A percentile compares a stretch with the other conserved stretches of the same genome.
These are phyloP conservation scores for Megalurothrips usitatus DNA, from an alignment of 2,888 invertebrate genomes.

Conservation along the genomic window DNA sequence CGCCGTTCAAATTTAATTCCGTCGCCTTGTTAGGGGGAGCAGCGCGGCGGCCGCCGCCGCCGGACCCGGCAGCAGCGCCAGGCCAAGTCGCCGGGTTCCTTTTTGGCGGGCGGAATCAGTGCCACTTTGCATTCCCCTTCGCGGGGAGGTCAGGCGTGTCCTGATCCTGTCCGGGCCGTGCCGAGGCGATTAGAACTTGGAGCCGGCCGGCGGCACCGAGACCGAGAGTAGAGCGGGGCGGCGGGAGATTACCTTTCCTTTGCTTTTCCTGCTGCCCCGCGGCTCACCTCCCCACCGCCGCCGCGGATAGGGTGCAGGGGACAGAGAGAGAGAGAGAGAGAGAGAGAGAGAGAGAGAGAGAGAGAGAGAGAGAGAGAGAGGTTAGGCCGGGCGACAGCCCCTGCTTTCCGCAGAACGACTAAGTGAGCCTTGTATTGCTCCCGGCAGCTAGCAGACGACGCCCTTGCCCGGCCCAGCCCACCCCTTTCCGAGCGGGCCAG, in stretches of 20 bases:
- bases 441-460: neutral
- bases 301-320: neutral
- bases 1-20: neutral
- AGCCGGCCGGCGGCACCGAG: too few relatives aligned
- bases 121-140: too few relatives aligned
- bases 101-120: too few relatives aligned
- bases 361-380: neutral
- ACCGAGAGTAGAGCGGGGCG: too few relatives aligned
- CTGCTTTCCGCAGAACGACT: conserved; percentile 16
- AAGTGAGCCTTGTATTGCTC: conserved; percentile 26
- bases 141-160: too few relatives aligned
- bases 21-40: too few relatives aligned
- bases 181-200: too few relatives aligned
- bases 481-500: neutral
- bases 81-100: too few relatives aligned
- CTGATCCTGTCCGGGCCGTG: too few relatives aligned
- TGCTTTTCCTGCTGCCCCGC: neutral
- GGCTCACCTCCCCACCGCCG: neutral
- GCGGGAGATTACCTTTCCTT: neutral
- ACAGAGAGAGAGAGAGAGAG: neutral
- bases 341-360: neutral
- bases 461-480: neutral
- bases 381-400: neutral
- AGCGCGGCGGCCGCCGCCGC: too few relatives aligned
- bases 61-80: too few relatives aligned